Evolutionary conservation across 2,888 invertebrate species (phyloP), one percentile per base, ranked within the genome.

Genomic region (Cancer borealis): DNA sequence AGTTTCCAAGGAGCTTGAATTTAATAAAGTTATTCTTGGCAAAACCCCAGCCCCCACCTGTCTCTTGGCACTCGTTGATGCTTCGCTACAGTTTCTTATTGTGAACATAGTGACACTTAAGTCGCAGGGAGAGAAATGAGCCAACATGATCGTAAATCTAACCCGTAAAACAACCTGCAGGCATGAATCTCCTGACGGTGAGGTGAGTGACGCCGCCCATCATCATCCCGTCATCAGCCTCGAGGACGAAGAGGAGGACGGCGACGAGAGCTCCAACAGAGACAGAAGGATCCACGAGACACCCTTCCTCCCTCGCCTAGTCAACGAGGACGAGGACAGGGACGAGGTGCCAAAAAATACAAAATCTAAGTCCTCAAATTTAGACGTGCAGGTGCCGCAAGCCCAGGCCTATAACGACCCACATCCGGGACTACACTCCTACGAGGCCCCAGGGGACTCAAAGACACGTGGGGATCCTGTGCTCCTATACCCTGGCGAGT

Each of bases 341-440:
- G 87, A 88, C n/a, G 26, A 17, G 17, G 21, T 88, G 17, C 54
- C 30, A 39, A 84, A 92, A 30, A 54, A 89, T n/a, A 14, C 88
- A 3, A 90, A 90, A 30, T 54, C 90, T 8, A 54, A 54, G 47
- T 90, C 54, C 2, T 49, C 90, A 12, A 87, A 90, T 66, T 21
- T 47, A 46, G 91, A 91, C 14, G 46, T 87, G 12, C n/a, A 54
- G 10, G 93, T 93, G 14, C 94, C 94, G 14, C 92, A 94, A 39
- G 94, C 94, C 21, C 89, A 94, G 54, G 94, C 94, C 12, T 94
- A 94, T 90, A 94, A 94, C 54, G 94, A 94, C n/a, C 94, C 94
- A 2, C 88, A 73, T n/a, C 92, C 92, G 47, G 91, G 91, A 30
- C 93, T 94, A 17, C 94, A 94, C 30, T 66, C 95, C 73, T 93